Conservation (phyloP, 2,888 invertebrate genomes). For the Luffia ferchaultella region DNA sequence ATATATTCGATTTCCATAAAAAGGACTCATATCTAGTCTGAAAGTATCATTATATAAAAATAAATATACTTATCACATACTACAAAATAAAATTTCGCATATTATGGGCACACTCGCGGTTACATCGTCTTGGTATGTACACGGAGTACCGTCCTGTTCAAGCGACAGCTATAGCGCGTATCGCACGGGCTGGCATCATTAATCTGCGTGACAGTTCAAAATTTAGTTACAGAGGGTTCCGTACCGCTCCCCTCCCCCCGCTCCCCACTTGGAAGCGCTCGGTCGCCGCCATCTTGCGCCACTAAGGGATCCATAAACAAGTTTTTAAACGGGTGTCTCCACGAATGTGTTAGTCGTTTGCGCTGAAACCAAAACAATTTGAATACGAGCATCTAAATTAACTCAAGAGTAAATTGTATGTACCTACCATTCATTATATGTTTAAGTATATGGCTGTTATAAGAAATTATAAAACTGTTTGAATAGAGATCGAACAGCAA, state of each 20-base stretch:
- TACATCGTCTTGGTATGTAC: neutral
- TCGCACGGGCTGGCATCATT: slow-evolving; percentile 65
- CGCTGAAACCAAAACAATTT: too few species aligned
- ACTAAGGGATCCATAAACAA: slow-evolving; percentile 4
- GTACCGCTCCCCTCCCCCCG: slow-evolving; percentile 21
- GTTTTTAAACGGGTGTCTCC: slow-evolving; percentile 1
- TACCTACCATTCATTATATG: too few species aligned
- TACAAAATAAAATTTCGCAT: neutral
- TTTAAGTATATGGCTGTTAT: too few species aligned
- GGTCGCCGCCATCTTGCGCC: slow-evolving; percentile 16
- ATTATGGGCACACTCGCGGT: neutral
- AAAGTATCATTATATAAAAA: neutral
- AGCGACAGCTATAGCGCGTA: slow-evolving; percentile 57
- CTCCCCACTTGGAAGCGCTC: slow-evolving; percentile 16
- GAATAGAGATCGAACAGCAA: too few species aligned
- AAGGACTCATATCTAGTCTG: neutral
- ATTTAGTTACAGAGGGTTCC: slow-evolving; percentile 65
- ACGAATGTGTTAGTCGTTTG: too few species aligned
- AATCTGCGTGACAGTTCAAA: slow-evolving; percentile 69
- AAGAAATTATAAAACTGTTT: too few species aligned
- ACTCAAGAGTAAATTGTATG: too few species aligned
- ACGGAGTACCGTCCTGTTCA: slow-evolving; percentile 21
- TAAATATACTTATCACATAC: neutral
- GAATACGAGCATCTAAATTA: too few species aligned
- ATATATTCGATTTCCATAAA: neutral